Conservation (phyloP, 2,113 vertebrate genomes). For the Papio anubis region DNA sequence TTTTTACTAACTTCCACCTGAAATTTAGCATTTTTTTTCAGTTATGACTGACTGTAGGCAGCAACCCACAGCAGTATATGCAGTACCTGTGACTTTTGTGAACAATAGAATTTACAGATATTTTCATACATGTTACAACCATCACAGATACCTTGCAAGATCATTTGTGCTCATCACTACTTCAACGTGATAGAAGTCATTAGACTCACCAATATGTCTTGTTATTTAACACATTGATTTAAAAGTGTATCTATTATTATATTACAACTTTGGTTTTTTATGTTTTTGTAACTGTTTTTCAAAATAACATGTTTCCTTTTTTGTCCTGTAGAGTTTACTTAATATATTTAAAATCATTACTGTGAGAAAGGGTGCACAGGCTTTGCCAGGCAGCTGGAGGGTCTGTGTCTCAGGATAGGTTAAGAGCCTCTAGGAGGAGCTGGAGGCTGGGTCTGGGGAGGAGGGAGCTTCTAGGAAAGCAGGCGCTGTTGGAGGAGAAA, state of each 20-base stretch:
- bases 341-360: not conserved
- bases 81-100: not conserved
- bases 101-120: not conserved
- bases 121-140: not conserved
- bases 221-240: not conserved
- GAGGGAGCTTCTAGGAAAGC: not conserved
- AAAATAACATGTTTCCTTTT: not conserved
- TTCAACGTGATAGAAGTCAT: not conserved
- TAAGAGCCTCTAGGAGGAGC: not conserved
- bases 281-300: not conserved
- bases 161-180: not conserved
- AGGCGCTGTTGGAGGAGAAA: not conserved
- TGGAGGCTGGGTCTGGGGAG: not conserved
- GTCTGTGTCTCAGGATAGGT: not conserved
- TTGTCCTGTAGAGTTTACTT: not conserved
- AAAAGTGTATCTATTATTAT: not conserved
- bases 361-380: not conserved
- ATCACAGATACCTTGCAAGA: not conserved
- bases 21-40: not conserved
- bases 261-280: not conserved
- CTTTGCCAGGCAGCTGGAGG: not conserved
- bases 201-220: not conserved
- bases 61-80: not conserved
- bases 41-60: not conserved
- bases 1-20: not conserved